Base-by-base conservation (phyloP, 2,888 invertebrate species). In the Plagodis pulveraria region DNA sequence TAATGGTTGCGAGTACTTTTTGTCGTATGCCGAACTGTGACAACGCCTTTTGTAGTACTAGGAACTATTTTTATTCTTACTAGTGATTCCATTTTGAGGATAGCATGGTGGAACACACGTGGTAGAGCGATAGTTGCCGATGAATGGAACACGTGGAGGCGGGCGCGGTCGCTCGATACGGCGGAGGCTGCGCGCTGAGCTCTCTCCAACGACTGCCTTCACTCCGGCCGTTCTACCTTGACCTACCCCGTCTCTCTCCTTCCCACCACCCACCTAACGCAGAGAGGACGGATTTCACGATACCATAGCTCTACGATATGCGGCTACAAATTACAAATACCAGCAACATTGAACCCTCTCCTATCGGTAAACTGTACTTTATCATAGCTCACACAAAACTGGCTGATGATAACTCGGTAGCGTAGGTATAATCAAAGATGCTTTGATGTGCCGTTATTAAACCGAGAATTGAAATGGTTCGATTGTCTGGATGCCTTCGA, bases 141-240 rank as follows among this genome's bases (percentile, higher is more conserved):
- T 85, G 87, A 87, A 86, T 87, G 86, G 63, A 82, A 70, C 85
- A 84, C 84, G 83, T 85, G 83, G 81, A 58, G 58, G 68, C 80
- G 85, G 87, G 84, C 80, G 86, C 82, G 86, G 84, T 75, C 86
- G 87, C 77, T 87, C 87, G 81, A 87, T 87, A 87, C 66, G 65
- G 74, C 80, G 84, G 87, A 87, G 87, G 86, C 87, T 87, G 87
- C 87, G 87, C 87, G 76, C 72, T 80, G 81, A 77, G 83, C 76
- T 72, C 72, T 58, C 64, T 73, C 80, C 83, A 82, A 80, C 79
- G 74, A 70, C 69, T 72, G 65, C 65, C 67, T 57, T 65, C 51
- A 11, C 22, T 9, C 12, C 43, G 42, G 65, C 76, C 69, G 66
- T 38, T 52, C 50, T 69, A 69, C 50, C 41, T 58, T 65, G 72